phyloP scores from a whole-genome alignment of 2,888 invertebrate species.

The Trissonchulus sp. region DNA sequence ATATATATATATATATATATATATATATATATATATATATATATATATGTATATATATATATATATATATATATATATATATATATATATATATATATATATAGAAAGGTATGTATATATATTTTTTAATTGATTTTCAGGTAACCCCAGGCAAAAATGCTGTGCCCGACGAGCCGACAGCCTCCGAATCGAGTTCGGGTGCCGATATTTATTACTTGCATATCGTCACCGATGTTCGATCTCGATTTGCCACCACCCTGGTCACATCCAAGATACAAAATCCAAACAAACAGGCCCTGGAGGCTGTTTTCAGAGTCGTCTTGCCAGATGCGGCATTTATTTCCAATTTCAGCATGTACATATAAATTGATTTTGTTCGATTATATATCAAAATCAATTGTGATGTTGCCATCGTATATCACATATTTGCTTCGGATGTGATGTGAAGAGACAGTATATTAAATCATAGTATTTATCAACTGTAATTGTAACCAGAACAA shows the following conservation, averaged over 20 bases:
- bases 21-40: constrained; percentile 22
- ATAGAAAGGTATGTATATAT: too few relatives aligned
- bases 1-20: too few relatives aligned
- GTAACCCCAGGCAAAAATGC: neutral
- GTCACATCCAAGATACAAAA: constrained; percentile 65
- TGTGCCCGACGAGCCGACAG: neutral
- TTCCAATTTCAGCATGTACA: constrained; percentile 65
- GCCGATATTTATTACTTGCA: constrained; percentile 53
- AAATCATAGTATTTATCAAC: too few relatives aligned
- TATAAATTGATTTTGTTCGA: constrained; percentile 27
- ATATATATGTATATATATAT: constrained; percentile 31
- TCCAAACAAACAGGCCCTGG: constrained; percentile 57
- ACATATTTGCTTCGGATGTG: neutral
- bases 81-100: neutral
- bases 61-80: constrained; percentile 20
- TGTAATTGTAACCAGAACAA: too few relatives aligned
- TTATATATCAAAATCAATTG: too few relatives aligned
- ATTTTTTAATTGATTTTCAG: constrained; percentile 21
- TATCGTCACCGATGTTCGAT: constrained; percentile 62
- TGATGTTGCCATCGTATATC: neutral
- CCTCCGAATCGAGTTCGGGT: too few relatives aligned
- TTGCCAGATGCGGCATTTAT: constrained; percentile 68
- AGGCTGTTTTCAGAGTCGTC: constrained; percentile 64
- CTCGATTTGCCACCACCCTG: constrained; percentile 64
- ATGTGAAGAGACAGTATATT: too few relatives aligned